Conservation (phyloP, 2,888 invertebrate genomes). For the Incurvaria masculella region DNA sequence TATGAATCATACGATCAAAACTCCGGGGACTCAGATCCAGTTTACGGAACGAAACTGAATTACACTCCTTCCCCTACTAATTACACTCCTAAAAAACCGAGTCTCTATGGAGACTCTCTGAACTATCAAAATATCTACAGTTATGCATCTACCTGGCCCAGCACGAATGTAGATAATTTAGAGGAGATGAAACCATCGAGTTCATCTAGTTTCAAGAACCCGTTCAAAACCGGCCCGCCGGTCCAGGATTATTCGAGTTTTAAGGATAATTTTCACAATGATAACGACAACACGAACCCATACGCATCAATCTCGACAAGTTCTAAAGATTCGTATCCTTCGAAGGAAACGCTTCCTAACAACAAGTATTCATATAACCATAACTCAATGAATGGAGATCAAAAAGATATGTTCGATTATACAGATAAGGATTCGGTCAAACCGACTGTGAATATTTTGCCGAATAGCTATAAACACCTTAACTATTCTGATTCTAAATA, state of each 20-base stretch:
- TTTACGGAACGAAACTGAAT: background rate
- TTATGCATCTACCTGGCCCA: conserved; percentile 23
- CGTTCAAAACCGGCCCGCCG: background rate
- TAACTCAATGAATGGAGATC: background rate
- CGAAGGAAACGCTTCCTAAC: background rate
- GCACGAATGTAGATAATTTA: conserved; percentile 20
- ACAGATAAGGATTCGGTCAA: conserved; percentile 20
- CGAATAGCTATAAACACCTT: conserved; percentile 21
- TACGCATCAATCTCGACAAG: background rate
- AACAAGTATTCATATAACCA: background rate
- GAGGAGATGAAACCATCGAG: background rate
- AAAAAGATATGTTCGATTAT: background rate
- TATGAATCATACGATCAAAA: background rate
- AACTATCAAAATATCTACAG: conserved; percentile 23
- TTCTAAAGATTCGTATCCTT: background rate
- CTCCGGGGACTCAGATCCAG: background rate
- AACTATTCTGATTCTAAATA: conserved; percentile 22
- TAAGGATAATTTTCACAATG: background rate
- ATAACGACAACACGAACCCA: background rate
- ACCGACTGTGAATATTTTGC: conserved; percentile 18
- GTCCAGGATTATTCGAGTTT: background rate
- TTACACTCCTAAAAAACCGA: no score
- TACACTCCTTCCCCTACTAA: background rate
- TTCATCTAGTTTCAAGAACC: background rate
- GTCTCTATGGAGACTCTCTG: background rate